phyloP scores from a whole-genome alignment of 2,888 invertebrate genomes.

The Coleophora deauratella region DNA sequence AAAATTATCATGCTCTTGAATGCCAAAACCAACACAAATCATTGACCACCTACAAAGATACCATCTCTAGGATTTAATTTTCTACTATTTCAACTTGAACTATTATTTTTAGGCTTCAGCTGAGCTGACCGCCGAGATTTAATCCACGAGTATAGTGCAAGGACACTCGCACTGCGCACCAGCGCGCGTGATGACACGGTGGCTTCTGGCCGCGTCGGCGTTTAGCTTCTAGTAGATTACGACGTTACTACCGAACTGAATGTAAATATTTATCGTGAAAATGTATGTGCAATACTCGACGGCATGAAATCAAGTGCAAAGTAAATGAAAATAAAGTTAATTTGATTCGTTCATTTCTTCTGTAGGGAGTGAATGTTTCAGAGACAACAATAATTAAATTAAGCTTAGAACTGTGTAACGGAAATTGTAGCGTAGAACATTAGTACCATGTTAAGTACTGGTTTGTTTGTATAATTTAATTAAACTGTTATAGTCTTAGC shows the following conservation, averaged over 20 bases:
- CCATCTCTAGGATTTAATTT: not conserved
- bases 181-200: conserved; percentile 12
- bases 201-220: conserved; percentile 17
- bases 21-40: no score
- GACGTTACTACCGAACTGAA: conserved; percentile 21
- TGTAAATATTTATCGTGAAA: conserved; percentile 45
- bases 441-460: conserved; percentile 29
- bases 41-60: no score
- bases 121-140: conserved; percentile 45
- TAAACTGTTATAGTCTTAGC: conserved; percentile 34
- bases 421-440: conserved; percentile 29
- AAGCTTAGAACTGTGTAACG: conserved; percentile 31
- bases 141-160: conserved; percentile 32
- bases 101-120: conserved; percentile 33
- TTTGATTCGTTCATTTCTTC: conserved; percentile 34
- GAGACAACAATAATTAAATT: conserved; percentile 21
- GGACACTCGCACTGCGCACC: conserved; percentile 18
- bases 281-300: conserved; percentile 48
- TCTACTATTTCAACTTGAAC: not conserved
- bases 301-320: conserved; percentile 38
- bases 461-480: conserved; percentile 32
- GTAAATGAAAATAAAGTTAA: conserved; percentile 18
- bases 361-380: conserved; percentile 31
- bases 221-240: conserved; percentile 19
- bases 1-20: no score